phyloP scores from a whole-genome alignment of 2,888 invertebrate species.

The Xestia sexstrigata region DNA sequence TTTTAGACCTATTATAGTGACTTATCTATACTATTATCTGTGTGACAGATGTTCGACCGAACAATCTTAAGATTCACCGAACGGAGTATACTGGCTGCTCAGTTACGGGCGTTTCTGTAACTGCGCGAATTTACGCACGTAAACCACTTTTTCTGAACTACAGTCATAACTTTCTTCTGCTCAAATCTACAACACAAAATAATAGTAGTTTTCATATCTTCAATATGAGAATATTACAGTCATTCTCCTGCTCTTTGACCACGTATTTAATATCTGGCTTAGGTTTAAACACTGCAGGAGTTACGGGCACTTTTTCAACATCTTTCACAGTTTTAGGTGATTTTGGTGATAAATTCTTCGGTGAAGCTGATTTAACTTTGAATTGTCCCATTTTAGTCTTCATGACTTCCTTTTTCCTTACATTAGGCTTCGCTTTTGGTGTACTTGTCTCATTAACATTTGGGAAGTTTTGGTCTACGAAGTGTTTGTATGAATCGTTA shows the following conservation, averaged over 20 bases:
- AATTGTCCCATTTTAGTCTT: constrained; percentile 82
- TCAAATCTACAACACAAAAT: background rate
- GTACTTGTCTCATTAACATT: constrained; percentile 12
- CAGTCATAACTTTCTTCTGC: background rate
- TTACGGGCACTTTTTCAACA: background rate
- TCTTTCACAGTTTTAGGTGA: constrained; percentile 28
- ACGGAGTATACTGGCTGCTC: background rate
- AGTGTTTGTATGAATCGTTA: constrained; percentile 81
- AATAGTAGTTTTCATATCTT: constrained; percentile 70
- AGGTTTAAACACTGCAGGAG: constrained; percentile 28
- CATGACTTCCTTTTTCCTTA: constrained; percentile 69
- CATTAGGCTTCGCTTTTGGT: constrained; percentile 10
- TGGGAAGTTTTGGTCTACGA: constrained; percentile 74
- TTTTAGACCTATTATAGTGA: background rate
- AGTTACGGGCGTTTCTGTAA: background rate
- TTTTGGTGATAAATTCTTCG: constrained; percentile 22
- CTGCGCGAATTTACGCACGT: background rate
- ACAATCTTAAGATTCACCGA: background rate
- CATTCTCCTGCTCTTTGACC: constrained; percentile 82
- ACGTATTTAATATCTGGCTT: constrained; percentile 77
- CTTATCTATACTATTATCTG: background rate
- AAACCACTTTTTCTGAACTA: background rate
- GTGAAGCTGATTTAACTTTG: constrained; percentile 62
- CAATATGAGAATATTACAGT: constrained; percentile 85
- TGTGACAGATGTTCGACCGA: background rate